Conservation (phyloP, 2,888 invertebrate genomes). For the Drosophila phalerata region DNA sequence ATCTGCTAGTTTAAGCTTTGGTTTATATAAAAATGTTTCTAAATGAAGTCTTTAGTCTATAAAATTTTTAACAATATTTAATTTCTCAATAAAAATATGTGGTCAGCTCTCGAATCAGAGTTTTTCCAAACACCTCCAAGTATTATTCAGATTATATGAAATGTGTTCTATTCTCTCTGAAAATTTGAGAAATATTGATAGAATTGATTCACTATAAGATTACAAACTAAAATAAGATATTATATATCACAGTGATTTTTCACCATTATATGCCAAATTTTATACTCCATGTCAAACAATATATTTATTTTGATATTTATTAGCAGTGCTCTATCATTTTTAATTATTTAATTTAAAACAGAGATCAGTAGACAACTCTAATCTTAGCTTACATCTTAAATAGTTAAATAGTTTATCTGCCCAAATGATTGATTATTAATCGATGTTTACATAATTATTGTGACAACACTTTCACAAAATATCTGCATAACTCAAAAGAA, state of each 20-base stretch:
- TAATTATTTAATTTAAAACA: not conserved
- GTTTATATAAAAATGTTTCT: not conserved
- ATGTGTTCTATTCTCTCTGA: no score
- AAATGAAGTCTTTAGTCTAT: not conserved
- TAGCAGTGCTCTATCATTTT: not conserved
- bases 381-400: not conserved
- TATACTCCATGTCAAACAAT: not conserved
- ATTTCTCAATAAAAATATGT: no score
- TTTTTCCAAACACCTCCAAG: no score
- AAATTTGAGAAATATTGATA: no score
- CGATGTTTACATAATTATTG: conserved; percentile 11
- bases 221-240: no score
- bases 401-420: not conserved
- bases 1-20: not conserved
- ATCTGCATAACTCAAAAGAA: conserved; percentile 25
- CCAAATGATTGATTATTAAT: conserved; percentile 17
- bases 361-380: not conserved
- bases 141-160: no score
- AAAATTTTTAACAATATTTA: no score
- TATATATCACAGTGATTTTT: no score
- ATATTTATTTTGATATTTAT: no score
- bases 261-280: not conserved
- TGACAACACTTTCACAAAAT: conserved; percentile 45
- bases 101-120: no score
- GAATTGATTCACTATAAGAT: no score